A percentile compares a stretch with the other conserved stretches of the same genome.
These are phyloP conservation scores for Drosophila leonis DNA, from an alignment of 2,888 invertebrate genomes.

Conservation along the genomic window DNA sequence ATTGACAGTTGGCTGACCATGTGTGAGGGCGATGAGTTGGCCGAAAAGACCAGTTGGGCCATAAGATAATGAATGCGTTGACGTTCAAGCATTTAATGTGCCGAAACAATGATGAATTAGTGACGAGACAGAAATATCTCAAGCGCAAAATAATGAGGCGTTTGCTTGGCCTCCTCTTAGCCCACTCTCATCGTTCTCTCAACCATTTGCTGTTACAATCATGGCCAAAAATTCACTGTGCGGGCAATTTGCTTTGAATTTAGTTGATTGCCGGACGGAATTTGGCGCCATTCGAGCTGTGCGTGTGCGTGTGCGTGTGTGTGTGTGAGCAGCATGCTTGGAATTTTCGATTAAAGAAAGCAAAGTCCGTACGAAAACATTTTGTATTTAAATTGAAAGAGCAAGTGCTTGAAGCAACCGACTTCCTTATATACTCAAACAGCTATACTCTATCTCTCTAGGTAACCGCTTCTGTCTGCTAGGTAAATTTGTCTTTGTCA, in stretches of 20 bases:
- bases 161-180: constrained; percentile 43
- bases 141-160: constrained; percentile 80
- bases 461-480: constrained; percentile 33
- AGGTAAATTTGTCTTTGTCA: constrained; percentile 76
- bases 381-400: constrained; percentile 66
- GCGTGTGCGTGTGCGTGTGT: constrained; percentile 7
- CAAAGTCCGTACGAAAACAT: constrained; percentile 30
- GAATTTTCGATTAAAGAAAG: constrained; percentile 66
- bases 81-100: constrained; percentile 82
- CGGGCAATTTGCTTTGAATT: constrained; percentile 82
- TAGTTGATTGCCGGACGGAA: constrained; percentile 79
- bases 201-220: constrained; percentile 28
- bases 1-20: constrained; percentile 54
- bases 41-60: constrained; percentile 53
- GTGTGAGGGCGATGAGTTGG: constrained; percentile 72
- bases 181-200: not conserved
- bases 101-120: constrained; percentile 83
- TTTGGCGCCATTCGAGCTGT: constrained; percentile 68
- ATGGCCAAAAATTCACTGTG: constrained; percentile 52
- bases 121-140: constrained; percentile 82
- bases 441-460: constrained; percentile 22
- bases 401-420: constrained; percentile 25
- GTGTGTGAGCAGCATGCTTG: constrained; percentile 28
- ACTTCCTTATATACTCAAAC: constrained; percentile 6
- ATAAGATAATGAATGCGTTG: constrained; percentile 80